Percentiles rank a stretch among this genome's conserved stretches.
Evolutionary conservation across 23 tunicate species (phyloP).

Genomic region (Styela plicata): DNA sequence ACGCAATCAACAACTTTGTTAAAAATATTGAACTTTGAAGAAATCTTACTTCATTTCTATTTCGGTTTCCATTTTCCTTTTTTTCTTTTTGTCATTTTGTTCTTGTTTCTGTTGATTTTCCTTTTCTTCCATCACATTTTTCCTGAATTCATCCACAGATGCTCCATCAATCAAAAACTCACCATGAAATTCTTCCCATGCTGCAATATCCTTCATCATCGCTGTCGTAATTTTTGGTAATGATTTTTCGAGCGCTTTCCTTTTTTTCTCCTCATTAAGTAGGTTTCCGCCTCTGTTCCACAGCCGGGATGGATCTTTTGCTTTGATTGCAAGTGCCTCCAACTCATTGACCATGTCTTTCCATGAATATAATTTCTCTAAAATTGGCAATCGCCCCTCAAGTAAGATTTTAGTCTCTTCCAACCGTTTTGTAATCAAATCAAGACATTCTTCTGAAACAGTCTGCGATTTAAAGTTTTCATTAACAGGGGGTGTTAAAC

Average conservation of each 20-base stretch:
- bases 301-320: constrained; percentile 13
- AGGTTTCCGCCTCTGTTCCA: background rate
- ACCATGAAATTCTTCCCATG: background rate
- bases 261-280: background rate
- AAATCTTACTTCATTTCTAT: background rate
- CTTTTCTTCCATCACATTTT: background rate
- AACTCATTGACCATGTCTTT: background rate
- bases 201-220: background rate
- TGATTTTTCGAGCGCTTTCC: background rate
- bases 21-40: background rate
- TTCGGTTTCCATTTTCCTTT: constrained; percentile 16
- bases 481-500: background rate
- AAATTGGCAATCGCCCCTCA: background rate
- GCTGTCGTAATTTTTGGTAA: background rate
- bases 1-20: no score
- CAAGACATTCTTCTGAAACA: constrained; percentile 2
- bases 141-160: background rate
- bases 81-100: background rate
- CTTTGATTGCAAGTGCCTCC: background rate
- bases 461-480: background rate
- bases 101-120: background rate
- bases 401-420: background rate
- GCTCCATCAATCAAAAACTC: background rate
- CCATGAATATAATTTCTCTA: background rate
- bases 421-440: background rate